phyloP scores from a whole-genome alignment of 2,888 invertebrate genomes.

The Antitype chi region DNA sequence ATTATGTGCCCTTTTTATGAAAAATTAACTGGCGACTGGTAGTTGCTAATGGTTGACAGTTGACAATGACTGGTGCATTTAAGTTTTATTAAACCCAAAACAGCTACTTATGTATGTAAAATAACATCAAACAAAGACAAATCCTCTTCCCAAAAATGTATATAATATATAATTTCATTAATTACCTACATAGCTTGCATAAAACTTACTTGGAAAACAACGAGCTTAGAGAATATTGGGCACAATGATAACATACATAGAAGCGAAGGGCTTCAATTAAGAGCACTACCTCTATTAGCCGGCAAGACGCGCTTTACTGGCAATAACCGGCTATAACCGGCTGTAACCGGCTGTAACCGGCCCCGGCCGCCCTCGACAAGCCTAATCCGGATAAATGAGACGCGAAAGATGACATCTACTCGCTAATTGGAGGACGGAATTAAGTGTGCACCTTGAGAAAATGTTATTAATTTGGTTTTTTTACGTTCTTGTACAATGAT shows the following conservation, averaged over 20 bases:
- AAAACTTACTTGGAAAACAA: slow-evolving; percentile 45
- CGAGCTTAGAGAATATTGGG: slow-evolving; percentile 53
- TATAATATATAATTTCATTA: background rate
- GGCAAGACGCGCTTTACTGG: slow-evolving; percentile 76
- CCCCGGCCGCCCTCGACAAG: slow-evolving; percentile 73
- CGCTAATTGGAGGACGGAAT: slow-evolving; percentile 80
- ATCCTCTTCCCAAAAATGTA: background rate
- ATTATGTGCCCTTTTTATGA: background rate
- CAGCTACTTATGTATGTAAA: background rate
- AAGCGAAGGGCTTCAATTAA: slow-evolving; percentile 80
- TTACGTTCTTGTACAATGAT: slow-evolving; percentile 17
- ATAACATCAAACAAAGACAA: background rate
- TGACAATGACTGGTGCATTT: background rate
- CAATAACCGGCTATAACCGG: slow-evolving; percentile 75
- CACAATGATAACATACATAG: slow-evolving; percentile 69
- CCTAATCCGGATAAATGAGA: slow-evolving; percentile 83
- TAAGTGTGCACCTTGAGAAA: slow-evolving; percentile 67
- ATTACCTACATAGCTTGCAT: slow-evolving; percentile 20
- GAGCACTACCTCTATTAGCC: slow-evolving; percentile 81
- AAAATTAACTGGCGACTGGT: no score
- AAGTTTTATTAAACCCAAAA: background rate
- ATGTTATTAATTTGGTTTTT: slow-evolving; percentile 59
- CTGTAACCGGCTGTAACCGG: slow-evolving; percentile 75
- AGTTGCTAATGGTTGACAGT: background rate
- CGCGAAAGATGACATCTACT: slow-evolving; percentile 82